Base-by-base conservation (phyloP, 2,888 invertebrate genomes). In the Dasysyrphus tricinctus region DNA sequence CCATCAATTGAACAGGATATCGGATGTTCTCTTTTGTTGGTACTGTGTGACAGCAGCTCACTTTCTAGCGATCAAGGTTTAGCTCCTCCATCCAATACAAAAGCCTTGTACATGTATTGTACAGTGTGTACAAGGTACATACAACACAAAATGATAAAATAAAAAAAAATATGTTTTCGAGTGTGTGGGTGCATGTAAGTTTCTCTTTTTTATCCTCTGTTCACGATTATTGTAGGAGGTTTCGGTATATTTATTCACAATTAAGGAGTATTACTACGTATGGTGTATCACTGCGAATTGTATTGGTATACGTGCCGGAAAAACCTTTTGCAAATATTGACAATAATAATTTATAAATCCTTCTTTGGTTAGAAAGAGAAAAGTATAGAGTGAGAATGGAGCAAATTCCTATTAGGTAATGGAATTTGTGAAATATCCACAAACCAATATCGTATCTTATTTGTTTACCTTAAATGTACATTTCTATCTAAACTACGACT, bases 241-340 rank as follows among this genome's bases (percentile, higher is more conserved):
- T n/a, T n/a, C n/a, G n/a, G n/a, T 19, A 44, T 77, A 85, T 81
- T 85, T 80, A 69, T 61, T 77, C 70, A 51, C 77, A 81, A 85
- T 85, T 85, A 85, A 74, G 37, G 74, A 72, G 69, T 70, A 69
- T 29, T 69, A 54, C 39, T 39, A 24, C 3, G 24, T 24, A 24
- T 24, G 29, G 1, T 47, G 12, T 51, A 11, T 19, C 24, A 4
- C 1, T 69, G 39, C 14, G n/a, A 5, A 5, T 3, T 9, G 32
- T 29, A 65, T 16, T 32, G n/a, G 42, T 72, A n/a, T n/a, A 69
- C 69, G 80, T 84, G 76, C 54, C 57, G 67, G 72, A 39, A 76
- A 74, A 76, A 76, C 81, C 77, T 70, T 85, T 77, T 42, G 77
- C 73, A 80, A 74, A 80, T 69, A 80, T 77, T 80, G 67, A 76